A percentile compares a stretch with the other conserved stretches of the same genome.
These are phyloP conservation scores for Bombus vancouverensis DNA, from an alignment of 1,140 invertebrate species.

Conservation along the genomic window DNA sequence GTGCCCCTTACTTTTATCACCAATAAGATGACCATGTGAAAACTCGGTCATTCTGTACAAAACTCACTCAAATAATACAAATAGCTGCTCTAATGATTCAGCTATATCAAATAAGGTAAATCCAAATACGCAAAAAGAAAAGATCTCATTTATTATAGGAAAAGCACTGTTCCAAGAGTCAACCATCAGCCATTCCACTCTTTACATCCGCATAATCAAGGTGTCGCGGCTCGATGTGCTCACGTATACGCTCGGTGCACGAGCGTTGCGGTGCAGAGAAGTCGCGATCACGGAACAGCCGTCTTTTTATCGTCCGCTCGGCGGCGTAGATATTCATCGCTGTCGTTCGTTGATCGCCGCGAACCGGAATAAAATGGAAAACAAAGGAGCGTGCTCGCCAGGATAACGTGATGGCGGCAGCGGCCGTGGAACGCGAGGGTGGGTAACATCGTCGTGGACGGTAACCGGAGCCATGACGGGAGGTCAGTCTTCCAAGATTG, in stretches of 20 bases:
- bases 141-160: background rate
- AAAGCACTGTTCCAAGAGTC: background rate
- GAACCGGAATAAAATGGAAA: conserved; percentile 67
- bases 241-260: background rate
- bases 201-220: background rate
- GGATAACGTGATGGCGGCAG: conserved; percentile 37
- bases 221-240: background rate
- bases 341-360: conserved; percentile 42
- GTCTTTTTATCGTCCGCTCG: conserved; percentile 53
- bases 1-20: too few species aligned
- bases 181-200: background rate
- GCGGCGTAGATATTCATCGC: conserved; percentile 48
- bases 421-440: background rate
- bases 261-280: background rate
- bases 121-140: background rate
- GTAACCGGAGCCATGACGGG: conserved; percentile 79
- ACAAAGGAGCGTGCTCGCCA: conserved; percentile 66
- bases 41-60: too few species aligned
- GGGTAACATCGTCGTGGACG: conserved; percentile 56
- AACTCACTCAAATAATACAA: too few species aligned
- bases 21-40: too few species aligned
- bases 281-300: conserved; percentile 17
- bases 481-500: conserved; percentile 80
- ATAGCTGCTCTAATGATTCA: too few species aligned
- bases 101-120: too few species aligned